These are phyloP conservation scores for Brachionus manjavacas DNA, from an alignment of 1,140 invertebrate species.

Conservation along the genomic window DNA sequence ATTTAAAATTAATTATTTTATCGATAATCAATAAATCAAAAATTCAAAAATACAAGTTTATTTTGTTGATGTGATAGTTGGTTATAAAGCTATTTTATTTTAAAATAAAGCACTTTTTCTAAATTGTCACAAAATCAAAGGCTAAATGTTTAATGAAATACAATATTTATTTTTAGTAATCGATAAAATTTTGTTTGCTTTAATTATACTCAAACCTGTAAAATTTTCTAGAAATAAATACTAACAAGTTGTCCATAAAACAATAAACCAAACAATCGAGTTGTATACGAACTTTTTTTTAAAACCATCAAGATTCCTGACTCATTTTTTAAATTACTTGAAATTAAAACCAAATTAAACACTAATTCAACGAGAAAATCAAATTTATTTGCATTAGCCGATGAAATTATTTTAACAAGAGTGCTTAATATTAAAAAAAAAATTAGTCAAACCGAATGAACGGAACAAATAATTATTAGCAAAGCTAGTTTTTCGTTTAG, in stretches of 20 bases:
- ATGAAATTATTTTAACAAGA: background rate
- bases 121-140: background rate
- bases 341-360: constrained; percentile 6
- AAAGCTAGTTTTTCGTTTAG: background rate
- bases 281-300: background rate
- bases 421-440: background rate
- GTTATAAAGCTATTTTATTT: background rate
- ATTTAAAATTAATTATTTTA: background rate
- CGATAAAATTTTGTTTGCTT: background rate
- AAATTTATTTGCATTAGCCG: background rate
- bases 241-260: background rate
- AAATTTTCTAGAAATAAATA: background rate
- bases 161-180: background rate
- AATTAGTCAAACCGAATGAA: background rate
- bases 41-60: background rate
- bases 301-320: background rate
- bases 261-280: background rate
- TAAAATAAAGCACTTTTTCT: background rate
- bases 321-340: background rate
- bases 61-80: background rate
- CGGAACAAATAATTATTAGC: background rate
- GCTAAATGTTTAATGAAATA: background rate
- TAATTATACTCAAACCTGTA: background rate
- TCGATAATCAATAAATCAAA: background rate
- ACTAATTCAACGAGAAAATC: background rate